These are phyloP conservation scores for Epizoanthus illoricatus DNA, from an alignment of 92 coral and sea anemone species.

Conservation along the genomic window DNA sequence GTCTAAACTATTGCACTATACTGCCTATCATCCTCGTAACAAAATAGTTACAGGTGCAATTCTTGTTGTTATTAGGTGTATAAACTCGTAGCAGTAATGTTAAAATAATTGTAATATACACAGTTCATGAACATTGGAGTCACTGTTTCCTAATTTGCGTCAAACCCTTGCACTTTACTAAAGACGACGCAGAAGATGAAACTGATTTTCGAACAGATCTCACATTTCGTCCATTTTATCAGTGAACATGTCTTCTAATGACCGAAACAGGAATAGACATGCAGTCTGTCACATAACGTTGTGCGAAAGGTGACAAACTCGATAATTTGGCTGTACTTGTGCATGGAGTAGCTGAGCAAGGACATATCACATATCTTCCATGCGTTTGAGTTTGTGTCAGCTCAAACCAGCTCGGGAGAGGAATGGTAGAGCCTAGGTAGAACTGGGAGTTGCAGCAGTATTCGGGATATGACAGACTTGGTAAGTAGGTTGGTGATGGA, in stretches of 20 bases:
- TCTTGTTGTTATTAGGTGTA: too few relatives aligned
- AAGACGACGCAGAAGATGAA: not conserved
- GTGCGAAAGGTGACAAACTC: not conserved
- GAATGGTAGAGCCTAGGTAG: not conserved
- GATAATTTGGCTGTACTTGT: conserved; percentile 9
- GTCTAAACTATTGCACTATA: not conserved
- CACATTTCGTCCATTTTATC: not conserved
- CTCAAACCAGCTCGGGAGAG: conserved; percentile 10
- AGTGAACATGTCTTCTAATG: not conserved
- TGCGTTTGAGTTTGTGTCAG: not conserved
- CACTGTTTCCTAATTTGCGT: too few relatives aligned
- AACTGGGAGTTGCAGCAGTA: not conserved
- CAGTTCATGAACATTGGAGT: too few relatives aligned
- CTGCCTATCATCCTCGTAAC: not conserved
- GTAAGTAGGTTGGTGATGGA: not conserved
- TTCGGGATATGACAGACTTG: not conserved
- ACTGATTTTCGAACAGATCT: not conserved
- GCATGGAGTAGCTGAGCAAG: not conserved
- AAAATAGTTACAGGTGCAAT: not conserved
- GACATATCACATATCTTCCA: not conserved
- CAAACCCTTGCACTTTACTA: too few relatives aligned
- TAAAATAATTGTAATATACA: not conserved
- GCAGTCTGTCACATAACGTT: not conserved
- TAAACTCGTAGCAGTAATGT: not conserved
- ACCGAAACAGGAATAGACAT: conserved; percentile 35